Conservation (phyloP, 2,888 invertebrate species). For the Apotomis betuletana region DNA sequence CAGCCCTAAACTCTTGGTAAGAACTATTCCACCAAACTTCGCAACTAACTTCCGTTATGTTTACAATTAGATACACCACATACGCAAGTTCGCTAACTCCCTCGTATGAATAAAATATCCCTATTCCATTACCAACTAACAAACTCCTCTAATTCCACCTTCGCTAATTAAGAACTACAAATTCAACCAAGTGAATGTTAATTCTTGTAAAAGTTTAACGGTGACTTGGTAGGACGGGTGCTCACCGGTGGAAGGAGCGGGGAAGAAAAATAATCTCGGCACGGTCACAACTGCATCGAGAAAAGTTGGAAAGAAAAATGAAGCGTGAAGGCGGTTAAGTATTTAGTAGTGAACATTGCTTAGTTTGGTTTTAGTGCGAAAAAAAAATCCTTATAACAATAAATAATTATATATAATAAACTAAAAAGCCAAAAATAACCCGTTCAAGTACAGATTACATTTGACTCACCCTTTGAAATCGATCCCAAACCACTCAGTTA, state of each 20-base stretch:
- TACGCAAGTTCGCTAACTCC: slow-evolving; percentile 11
- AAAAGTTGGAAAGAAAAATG: not conserved
- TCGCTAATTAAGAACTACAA: slow-evolving; percentile 40
- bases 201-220: slow-evolving; percentile 39
- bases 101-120: slow-evolving; percentile 39
- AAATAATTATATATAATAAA: too few relatives aligned
- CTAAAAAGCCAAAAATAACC: too few relatives aligned
- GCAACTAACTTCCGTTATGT: not conserved
- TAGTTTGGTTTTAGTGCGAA: too few relatives aligned
- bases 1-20: not conserved
- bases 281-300: not conserved
- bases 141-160: slow-evolving; percentile 33
- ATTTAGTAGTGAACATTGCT: too few relatives aligned
- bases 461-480: too few relatives aligned
- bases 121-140: slow-evolving; percentile 34
- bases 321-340: not conserved
- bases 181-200: slow-evolving; percentile 35
- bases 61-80: not conserved
- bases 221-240: not conserved
- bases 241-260: not conserved
- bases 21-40: not conserved
- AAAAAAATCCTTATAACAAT: too few relatives aligned
- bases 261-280: not conserved
- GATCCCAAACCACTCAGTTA: too few relatives aligned
- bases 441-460: too few relatives aligned